These are phyloP conservation scores for Netelia fuscicornis DNA, from an alignment of 2,888 invertebrate genomes.

Conservation along the genomic window DNA sequence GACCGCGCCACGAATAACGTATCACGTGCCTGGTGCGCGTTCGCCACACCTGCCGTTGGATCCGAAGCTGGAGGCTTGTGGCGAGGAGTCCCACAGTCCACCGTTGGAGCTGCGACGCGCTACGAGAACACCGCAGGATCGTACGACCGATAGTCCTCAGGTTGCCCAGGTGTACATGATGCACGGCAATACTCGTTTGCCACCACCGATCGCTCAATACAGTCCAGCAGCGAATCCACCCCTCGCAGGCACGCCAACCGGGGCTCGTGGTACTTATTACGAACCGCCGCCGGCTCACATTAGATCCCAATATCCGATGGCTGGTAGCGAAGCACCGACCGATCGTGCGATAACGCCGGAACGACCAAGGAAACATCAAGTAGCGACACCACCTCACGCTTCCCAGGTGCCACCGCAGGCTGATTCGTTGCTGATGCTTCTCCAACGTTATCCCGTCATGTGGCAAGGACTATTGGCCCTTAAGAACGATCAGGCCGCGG, in stretches of 20 bases:
- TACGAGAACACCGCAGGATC: slow-evolving; percentile 85
- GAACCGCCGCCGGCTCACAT: slow-evolving; percentile 89
- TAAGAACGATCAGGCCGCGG: slow-evolving; percentile 98
- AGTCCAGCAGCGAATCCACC: slow-evolving; percentile 77
- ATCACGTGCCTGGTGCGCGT: slow-evolving; percentile 82
- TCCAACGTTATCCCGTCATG: slow-evolving; percentile 97
- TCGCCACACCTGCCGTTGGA: slow-evolving; percentile 86
- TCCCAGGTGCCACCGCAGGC: slow-evolving; percentile 93
- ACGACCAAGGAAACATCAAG: slow-evolving; percentile 86
- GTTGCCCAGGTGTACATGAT: slow-evolving; percentile 89
- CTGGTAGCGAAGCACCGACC: slow-evolving; percentile 82
- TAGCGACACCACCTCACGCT: slow-evolving; percentile 86
- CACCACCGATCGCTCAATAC: slow-evolving; percentile 81
- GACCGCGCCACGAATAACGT: slow-evolving; percentile 81
- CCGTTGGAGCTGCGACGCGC: slow-evolving; percentile 90
- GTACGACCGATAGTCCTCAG: slow-evolving; percentile 90
- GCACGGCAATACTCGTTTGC: slow-evolving; percentile 85
- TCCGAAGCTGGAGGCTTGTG: slow-evolving; percentile 87
- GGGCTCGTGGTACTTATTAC: slow-evolving; percentile 85
- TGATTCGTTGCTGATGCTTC: slow-evolving; percentile 92
- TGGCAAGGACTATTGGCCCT: slow-evolving; percentile 98
- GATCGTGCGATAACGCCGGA: slow-evolving; percentile 86
- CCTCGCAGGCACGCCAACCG: slow-evolving; percentile 79
- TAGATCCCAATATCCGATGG: slow-evolving; percentile 82
- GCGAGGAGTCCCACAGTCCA: slow-evolving; percentile 89